phyloP scores from a whole-genome alignment of 2,888 invertebrate genomes.

The Hirudinaria manillensis region DNA sequence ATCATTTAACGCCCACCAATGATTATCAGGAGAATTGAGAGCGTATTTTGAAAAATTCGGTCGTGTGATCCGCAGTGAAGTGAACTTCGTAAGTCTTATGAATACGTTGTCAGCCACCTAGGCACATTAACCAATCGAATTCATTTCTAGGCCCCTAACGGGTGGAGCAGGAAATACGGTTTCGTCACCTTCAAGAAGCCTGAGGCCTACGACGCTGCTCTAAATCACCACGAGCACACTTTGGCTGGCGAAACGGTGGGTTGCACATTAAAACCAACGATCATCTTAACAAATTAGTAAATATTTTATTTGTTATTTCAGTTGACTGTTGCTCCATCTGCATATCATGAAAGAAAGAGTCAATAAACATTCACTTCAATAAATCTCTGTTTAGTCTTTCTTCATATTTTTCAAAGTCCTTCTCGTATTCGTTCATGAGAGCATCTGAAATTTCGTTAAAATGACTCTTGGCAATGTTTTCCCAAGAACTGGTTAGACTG shows the following conservation, averaged over 20 bases:
- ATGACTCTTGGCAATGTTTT: conserved; percentile 11
- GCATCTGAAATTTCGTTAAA: conserved; percentile 8
- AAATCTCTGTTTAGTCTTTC: background rate
- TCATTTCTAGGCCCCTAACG: background rate
- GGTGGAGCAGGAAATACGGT: conserved; percentile 31
- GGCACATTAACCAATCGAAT: too few species aligned
- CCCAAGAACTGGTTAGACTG: conserved; percentile 24
- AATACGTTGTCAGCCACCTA: too few species aligned
- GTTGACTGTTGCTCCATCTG: background rate
- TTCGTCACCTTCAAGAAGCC: conserved; percentile 25
- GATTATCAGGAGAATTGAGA: conserved; percentile 25
- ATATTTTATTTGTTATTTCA: background rate
- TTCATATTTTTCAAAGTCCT: background rate
- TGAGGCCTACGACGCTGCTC: conserved; percentile 5
- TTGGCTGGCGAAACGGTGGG: conserved; percentile 28
- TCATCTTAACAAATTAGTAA: background rate
- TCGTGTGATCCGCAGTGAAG: background rate
- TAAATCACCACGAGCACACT: conserved; percentile 28
- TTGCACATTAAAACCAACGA: too few species aligned
- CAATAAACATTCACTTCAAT: background rate
- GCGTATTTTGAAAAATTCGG: conserved; percentile 30
- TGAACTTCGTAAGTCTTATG: conserved; percentile 29
- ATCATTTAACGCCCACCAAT: background rate
- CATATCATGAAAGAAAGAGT: background rate
- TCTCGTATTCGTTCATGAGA: background rate